These are phyloP conservation scores for Stichopus horrens DNA, from an alignment of 53 echinoderm and acorn worm genomes.

Conservation along the genomic window DNA sequence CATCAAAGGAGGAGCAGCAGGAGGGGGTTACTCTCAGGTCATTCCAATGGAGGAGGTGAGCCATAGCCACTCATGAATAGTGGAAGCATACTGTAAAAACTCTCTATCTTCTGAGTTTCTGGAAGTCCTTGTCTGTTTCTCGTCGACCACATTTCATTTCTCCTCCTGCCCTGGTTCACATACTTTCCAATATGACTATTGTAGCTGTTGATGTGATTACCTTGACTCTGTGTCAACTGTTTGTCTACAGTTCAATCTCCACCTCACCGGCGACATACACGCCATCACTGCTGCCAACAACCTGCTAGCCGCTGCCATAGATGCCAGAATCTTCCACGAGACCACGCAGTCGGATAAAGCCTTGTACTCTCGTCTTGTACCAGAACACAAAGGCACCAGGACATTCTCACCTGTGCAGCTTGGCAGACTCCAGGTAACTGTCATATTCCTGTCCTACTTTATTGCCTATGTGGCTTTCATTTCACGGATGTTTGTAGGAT, in stretches of 20 bases:
- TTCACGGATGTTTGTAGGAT: too few species aligned
- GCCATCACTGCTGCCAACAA: conserved; percentile 98
- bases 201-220: too few species aligned
- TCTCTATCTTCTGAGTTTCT: too few species aligned
- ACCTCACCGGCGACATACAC: conserved; percentile 98
- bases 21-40: conserved; percentile 96
- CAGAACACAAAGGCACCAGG: conserved; percentile 78
- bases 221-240: too few species aligned
- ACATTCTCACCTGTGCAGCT: conserved; percentile 84
- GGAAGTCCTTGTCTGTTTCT: too few species aligned
- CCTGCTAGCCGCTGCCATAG: conserved; percentile 94
- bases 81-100: too few species aligned
- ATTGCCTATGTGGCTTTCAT: neutral
- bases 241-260: conserved; percentile 88
- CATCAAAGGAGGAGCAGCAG: conserved; percentile 98
- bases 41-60: conserved; percentile 75
- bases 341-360: conserved; percentile 88
- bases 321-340: conserved; percentile 98
- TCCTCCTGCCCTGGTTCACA: too few species aligned
- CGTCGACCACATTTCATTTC: too few species aligned
- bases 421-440: conserved; percentile 71
- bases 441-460: neutral
- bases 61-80: neutral
- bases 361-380: conserved; percentile 87
- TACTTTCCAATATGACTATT: too few species aligned